Evolutionary conservation across 2,888 invertebrate genomes (phyloP).

Genomic region (Nasonia oneida): DNA sequence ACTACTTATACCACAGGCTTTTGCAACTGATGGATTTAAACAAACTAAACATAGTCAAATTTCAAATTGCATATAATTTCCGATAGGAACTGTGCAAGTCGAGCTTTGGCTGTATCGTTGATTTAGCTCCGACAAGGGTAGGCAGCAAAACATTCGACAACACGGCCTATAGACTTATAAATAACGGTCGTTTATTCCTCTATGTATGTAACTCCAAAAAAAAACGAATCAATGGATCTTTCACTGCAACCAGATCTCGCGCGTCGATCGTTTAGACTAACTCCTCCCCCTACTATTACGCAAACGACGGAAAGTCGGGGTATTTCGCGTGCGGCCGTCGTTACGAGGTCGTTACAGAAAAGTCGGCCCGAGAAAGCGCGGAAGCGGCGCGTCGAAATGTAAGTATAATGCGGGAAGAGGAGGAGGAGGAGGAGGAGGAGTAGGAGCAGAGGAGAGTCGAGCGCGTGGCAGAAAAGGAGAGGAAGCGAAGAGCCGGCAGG

Average conservation of each 20-base stretch:
- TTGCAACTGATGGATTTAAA: too few species aligned
- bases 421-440: conserved; percentile 14
- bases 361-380: neutral
- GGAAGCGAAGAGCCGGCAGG: conserved; percentile 43
- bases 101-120: too few species aligned
- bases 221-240: neutral
- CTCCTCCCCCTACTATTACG: neutral
- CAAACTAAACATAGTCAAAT: too few species aligned
- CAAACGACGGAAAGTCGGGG: conserved; percentile 15
- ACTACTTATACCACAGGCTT: too few species aligned
- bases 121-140: too few species aligned
- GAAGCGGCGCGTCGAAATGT: too few species aligned
- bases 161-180: neutral
- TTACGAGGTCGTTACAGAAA: neutral
- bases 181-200: neutral
- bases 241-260: neutral
- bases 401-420: neutral
- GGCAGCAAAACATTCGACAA: neutral
- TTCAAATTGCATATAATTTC: too few species aligned
- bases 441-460: neutral
- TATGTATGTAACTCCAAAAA: neutral
- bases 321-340: neutral
- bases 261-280: neutral
- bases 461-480: conserved; percentile 13
- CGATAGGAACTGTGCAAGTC: too few species aligned